Evolutionary conservation across 64 coral and sea anemone genomes (phyloP), one percentile per base, ranked within the genome.

Genomic region (Porites australiensis): DNA sequence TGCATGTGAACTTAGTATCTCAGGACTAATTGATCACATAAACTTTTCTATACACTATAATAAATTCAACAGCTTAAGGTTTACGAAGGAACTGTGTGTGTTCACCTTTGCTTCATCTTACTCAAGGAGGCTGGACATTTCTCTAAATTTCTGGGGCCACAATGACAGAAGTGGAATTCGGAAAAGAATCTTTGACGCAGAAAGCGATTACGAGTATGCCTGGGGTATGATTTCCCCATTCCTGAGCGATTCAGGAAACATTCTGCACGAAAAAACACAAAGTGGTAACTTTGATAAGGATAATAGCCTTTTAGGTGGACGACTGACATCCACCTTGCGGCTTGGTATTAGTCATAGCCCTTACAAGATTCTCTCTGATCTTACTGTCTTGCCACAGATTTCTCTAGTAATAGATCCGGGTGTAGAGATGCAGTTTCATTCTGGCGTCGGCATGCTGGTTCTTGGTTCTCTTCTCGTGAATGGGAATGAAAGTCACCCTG

Each of bases 181-280:
- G 50, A 71, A 93, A 54, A 86, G 95, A 87, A 87, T 96, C 49
- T 74, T 90, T 44, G 91, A 96, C 58, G 93, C 93, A 70, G 95
- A 93, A 44, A 87, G 86, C 46, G 86, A 96, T 37, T 85, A 87
- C 61, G 91, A 96, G 20, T 15, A 81, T 63, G 44, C 81, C 0
- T 84, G 87, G 49, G 91, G 64, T 44, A 50, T 52, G 13, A 79
- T 55, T 71, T n/a, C 45, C 21, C 91, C 91, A 22, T 96, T 90
- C 37, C 48, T 96, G 5, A 77, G 12, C n/a, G 75, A 44, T 44
- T 20, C 47, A 47, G 87, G 84, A 66, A n/a, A 66, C 11, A 15
- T 45, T n/a, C 69, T 44, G 14, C 13, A 86, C 7, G 88, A 72
- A 3, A n/a, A 37, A 11, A 45, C 5, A 48, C 44, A 52, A 45